phyloP scores from a whole-genome alignment of 2,113 vertebrate genomes.

The Ciconia maguari region DNA sequence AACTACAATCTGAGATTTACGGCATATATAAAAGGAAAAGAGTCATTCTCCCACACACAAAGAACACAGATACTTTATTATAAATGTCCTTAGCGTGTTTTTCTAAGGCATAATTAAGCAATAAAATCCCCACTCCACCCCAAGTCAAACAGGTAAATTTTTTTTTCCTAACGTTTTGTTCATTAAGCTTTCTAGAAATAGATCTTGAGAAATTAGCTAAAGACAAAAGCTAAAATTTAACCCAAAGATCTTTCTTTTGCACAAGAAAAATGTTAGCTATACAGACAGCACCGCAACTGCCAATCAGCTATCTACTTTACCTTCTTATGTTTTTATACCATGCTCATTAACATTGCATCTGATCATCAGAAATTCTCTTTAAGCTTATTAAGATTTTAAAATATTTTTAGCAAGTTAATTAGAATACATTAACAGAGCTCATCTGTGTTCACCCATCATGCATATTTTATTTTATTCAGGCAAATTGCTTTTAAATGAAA shows the following conservation, averaged over 20 bases:
- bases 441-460: slow-evolving; percentile 69
- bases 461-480: slow-evolving; percentile 67
- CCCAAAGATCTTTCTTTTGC: background rate
- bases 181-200: slow-evolving; percentile 5
- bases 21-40: slow-evolving; percentile 42
- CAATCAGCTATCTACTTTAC: slow-evolving; percentile 31
- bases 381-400: slow-evolving; percentile 71
- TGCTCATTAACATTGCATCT: slow-evolving; percentile 64
- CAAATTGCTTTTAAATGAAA: slow-evolving; percentile 67
- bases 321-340: slow-evolving; percentile 52
- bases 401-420: slow-evolving; percentile 73
- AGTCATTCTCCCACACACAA: slow-evolving; percentile 35
- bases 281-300: background rate
- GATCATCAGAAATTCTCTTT: slow-evolving; percentile 66
- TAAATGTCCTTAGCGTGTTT: slow-evolving; percentile 37
- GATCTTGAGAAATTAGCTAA: slow-evolving; percentile 8
- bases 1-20: slow-evolving; percentile 62
- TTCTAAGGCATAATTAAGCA: slow-evolving; percentile 55
- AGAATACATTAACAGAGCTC: slow-evolving; percentile 68
- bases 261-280: background rate
- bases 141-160: slow-evolving; percentile 23
- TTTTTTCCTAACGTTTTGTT: background rate
- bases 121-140: slow-evolving; percentile 24
- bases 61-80: slow-evolving; percentile 52
- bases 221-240: slow-evolving; percentile 18